A percentile compares a stretch with the other conserved stretches of the same genome.
Conservation (phyloP, 2,113 vertebrate genomes). For the Protobothrops flavoviridis region DNA sequence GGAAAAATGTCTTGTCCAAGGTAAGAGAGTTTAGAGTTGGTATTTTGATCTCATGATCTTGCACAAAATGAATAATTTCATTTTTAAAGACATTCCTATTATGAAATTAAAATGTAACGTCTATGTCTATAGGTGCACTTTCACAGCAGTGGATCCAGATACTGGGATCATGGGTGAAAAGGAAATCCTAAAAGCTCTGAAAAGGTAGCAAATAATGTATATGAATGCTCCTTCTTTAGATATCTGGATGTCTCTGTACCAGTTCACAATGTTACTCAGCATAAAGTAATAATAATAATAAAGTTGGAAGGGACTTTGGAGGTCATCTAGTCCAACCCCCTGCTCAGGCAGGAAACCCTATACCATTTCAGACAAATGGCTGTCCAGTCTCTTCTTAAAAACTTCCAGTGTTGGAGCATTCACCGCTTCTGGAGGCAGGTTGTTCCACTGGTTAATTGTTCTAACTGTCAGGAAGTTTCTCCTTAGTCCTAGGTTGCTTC, state of each 20-base stretch:
- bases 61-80: background rate
- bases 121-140: constrained; percentile 78
- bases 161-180: constrained; percentile 84
- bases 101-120: background rate
- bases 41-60: background rate
- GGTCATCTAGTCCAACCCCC: too few relatives aligned
- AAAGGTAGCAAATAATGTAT: constrained; percentile 73
- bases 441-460: too few relatives aligned
- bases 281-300: background rate
- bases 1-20: constrained; percentile 83
- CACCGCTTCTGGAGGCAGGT: too few relatives aligned
- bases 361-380: too few relatives aligned
- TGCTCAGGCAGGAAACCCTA: too few relatives aligned
- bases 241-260: background rate
- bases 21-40: constrained; percentile 64
- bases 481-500: too few relatives aligned
- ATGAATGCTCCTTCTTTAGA: background rate
- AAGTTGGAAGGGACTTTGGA: too few relatives aligned
- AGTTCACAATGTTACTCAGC: background rate
- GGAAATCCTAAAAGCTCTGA: constrained; percentile 88
- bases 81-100: background rate
- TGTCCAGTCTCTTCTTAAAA: too few relatives aligned
- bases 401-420: too few relatives aligned
- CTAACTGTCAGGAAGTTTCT: too few relatives aligned
- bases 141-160: constrained; percentile 90